Evolutionary conservation across 1,140 invertebrate genomes (phyloP).

Genomic region (Pinna nobilis): DNA sequence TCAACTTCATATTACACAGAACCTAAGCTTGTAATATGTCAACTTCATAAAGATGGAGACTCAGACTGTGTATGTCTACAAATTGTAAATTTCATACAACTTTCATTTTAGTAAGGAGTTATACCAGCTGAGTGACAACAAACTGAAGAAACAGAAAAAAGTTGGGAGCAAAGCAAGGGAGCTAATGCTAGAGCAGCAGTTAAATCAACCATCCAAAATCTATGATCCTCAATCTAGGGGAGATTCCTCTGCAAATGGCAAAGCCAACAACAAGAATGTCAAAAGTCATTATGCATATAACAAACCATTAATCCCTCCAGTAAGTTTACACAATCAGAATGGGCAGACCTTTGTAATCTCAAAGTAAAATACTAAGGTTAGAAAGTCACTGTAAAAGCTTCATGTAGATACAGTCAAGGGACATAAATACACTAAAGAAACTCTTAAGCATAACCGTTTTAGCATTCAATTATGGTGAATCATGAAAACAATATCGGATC

Average conservation of each 20-base stretch:
- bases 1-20: no score
- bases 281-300: conserved; percentile 68
- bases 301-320: conserved; percentile 63
- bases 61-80: conserved; percentile 1
- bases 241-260: conserved; percentile 12
- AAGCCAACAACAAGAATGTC: conserved; percentile 47
- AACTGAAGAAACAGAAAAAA: conserved; percentile 62
- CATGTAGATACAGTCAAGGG: no score
- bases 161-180: conserved; percentile 60
- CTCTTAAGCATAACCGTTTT: no score
- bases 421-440: no score
- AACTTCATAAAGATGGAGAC: no score
- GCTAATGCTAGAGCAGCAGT: conserved; percentile 57
- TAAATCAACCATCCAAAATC: conserved; percentile 29
- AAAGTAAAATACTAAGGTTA: no score
- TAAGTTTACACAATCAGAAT: conserved; percentile 56
- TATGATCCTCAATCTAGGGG: conserved; percentile 8
- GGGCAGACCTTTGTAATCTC: not conserved
- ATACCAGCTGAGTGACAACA: conserved; percentile 62
- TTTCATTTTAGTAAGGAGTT: conserved; percentile 63
- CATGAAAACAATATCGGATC: no score
- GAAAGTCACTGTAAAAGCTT: no score
- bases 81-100: not conserved
- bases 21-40: no score
- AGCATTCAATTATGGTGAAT: no score